Percentiles rank a stretch among this genome's conserved stretches.
Conservation (phyloP, 2,888 invertebrate genomes). For the Brachyopa scutellaris region DNA sequence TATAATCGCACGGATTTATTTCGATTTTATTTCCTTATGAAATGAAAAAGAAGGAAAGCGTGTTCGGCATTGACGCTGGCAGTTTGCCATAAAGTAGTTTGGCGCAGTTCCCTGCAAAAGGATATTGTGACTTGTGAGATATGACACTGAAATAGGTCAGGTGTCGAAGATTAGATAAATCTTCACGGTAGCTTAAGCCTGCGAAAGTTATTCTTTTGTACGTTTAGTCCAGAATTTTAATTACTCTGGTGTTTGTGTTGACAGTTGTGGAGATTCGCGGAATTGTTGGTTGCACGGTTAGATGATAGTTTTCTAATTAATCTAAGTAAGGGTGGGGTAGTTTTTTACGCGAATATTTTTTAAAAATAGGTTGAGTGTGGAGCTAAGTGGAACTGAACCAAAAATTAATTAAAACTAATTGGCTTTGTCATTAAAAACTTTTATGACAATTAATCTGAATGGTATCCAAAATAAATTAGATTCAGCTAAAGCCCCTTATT, state of each 20-base stretch:
- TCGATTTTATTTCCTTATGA: slow-evolving; percentile 20
- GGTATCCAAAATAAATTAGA: too few species aligned
- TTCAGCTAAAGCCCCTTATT: too few species aligned
- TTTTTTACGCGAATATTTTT: too few species aligned
- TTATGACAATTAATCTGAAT: too few species aligned
- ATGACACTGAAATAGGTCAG: slow-evolving; percentile 44
- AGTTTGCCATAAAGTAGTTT: slow-evolving; percentile 33
- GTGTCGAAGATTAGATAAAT: slow-evolving; percentile 39
- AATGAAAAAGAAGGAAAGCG: slow-evolving; percentile 22
- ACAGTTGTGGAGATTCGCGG: not conserved
- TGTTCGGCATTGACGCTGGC: slow-evolving; percentile 19
- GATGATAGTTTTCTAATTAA: too few species aligned
- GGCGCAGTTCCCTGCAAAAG: not conserved
- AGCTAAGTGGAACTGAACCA: too few species aligned
- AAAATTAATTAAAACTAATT: too few species aligned
- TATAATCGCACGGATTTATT: slow-evolving; percentile 57
- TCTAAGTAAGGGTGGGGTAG: too few species aligned
- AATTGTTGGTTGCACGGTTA: too few species aligned
- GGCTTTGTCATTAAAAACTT: too few species aligned
- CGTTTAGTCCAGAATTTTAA: slow-evolving; percentile 23
- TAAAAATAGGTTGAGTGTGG: too few species aligned
- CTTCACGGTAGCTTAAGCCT: slow-evolving; percentile 6
- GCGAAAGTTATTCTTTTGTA: slow-evolving; percentile 8
- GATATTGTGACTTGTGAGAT: too few species aligned
- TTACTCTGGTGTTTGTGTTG: slow-evolving; percentile 8